Base-by-base conservation (phyloP, 2,113 vertebrate species). In the Odontesthes bonariensis region DNA sequence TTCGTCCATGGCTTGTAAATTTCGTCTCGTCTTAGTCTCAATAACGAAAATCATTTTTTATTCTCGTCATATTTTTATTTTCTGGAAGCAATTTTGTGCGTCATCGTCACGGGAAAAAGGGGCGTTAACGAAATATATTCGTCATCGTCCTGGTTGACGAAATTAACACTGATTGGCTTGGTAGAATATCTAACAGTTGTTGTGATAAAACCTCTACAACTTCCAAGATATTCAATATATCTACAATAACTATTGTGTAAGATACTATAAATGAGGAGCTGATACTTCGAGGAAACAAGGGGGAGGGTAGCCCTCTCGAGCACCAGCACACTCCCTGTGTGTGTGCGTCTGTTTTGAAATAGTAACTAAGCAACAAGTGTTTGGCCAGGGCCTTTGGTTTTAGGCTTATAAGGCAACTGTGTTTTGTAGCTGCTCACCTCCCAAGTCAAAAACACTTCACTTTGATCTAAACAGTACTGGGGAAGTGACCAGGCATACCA, bases 281-380 rank as follows among this genome's bases (percentile, higher is more conserved):
- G 6, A 56, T 53, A 23, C 20, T 27, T 52, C 46, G 31, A 73
- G 61, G n/a, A 61, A 72, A 51, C 1, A 69, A 47, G 72, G 81
- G 79, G 74, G 75, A 85, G 73, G 80, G 87, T 20, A 57, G 66
- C 51, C 81, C 82, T 82, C 44, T 23, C 42, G 14, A 83, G 6
- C 67, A 84, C 63, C 52, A 62, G 22, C 53, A 17, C 55, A 31
- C 69, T 60, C 82, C 59, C 83, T 53, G 66, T 51, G 79, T 72
- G 49, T 69, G 64, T 10, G 49, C 75, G 64, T 86, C 74, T 89
- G 86, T 91, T 90, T 92, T 89, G 81, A 86, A 88, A 81, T 83
- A 82, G 93, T 94, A 90, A 91, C 94, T 81, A 91, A 88, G 93
- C 93, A 94, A 94, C 93, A 56, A 58, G 85, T 65, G 77, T 78